These are phyloP conservation scores for Atta colombica DNA, from an alignment of 1,140 invertebrate species.

Conservation along the genomic window DNA sequence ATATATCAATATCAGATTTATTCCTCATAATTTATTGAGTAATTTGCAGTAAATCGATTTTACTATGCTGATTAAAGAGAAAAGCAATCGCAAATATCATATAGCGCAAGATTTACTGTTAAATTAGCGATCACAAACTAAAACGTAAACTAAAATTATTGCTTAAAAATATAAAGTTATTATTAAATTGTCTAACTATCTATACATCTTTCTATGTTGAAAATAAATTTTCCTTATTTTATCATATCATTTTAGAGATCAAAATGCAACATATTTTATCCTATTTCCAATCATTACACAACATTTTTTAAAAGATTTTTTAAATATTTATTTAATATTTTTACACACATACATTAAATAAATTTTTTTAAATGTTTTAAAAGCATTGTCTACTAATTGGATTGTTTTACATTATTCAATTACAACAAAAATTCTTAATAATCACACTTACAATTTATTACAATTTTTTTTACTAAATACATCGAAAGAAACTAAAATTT, in stretches of 20 bases:
- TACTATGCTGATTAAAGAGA: constrained; percentile 50
- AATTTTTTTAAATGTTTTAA: too few relatives aligned
- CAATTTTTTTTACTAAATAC: neutral
- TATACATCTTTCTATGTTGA: neutral
- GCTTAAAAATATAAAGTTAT: constrained; percentile 20
- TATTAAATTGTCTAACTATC: constrained; percentile 16
- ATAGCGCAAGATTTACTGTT: constrained; percentile 12
- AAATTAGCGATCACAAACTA: constrained; percentile 36
- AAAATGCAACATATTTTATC: neutral
- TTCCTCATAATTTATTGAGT: constrained; percentile 37
- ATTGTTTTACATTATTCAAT: neutral
- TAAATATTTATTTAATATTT: too few relatives aligned
- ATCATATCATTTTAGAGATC: constrained; percentile 3
- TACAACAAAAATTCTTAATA: neutral
- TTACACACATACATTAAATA: too few relatives aligned
- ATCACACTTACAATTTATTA: neutral
- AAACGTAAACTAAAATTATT: constrained; percentile 15
- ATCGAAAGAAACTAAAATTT: constrained; percentile 9
- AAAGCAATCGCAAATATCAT: neutral
- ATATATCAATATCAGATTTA: constrained; percentile 17
- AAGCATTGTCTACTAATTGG: too few relatives aligned
- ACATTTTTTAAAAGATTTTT: too few relatives aligned
- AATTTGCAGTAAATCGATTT: constrained; percentile 64
- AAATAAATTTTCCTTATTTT: constrained; percentile 24
- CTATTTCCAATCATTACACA: too few relatives aligned